Base-by-base conservation (phyloP, 2,797 vertebrate species). In the Parambassis ranga region DNA sequence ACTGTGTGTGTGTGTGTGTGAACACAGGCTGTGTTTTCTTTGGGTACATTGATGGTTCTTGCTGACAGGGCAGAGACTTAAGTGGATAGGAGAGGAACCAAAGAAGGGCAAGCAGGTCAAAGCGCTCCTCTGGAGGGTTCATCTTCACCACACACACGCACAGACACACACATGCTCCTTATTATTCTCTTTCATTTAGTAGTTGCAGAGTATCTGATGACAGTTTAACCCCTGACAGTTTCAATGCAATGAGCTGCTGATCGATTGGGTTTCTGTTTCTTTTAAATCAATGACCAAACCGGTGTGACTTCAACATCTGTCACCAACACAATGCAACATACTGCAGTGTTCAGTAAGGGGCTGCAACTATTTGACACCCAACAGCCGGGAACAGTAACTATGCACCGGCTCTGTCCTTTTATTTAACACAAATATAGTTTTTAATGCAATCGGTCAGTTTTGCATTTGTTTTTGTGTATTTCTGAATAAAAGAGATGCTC, bases 261-360 rank as follows among this genome's bases (percentile, higher is more conserved):
- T n/a, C n/a, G 47, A 44, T 77, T 39, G 1, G 19, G 28, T 81
- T 83, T 59, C 41, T 37, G 31, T 68, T 32, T 10, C 1, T 3
- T 49, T 63, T 65, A 11, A 52, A 38, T 81, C 67, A 48, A 65
- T 73, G 30, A 78, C 48, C 24, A 65, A 33, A 61, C 18, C 15
- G 7, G 15, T 20, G 2, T 27, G 38, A n/a, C 24, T 24, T 18
- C 19, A 19, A 30, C 31, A 13, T n/a, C 4, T 31, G 30, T 31
- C 11, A 2, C 30, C 5, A 32, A 32, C 5, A 2, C n/a, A n/a
- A n/a, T n/a, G n/a, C n/a, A n/a, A n/a, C n/a, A n/a, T n/a, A n/a
- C n/a, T n/a, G n/a, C n/a, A n/a, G n/a, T n/a, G n/a, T n/a, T n/a
- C n/a, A n/a, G n/a, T n/a, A n/a, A n/a, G n/a, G n/a, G n/a, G n/a